Evolutionary conservation across 2,113 vertebrate genomes (phyloP).

Genomic region (Gambusia affinis): DNA sequence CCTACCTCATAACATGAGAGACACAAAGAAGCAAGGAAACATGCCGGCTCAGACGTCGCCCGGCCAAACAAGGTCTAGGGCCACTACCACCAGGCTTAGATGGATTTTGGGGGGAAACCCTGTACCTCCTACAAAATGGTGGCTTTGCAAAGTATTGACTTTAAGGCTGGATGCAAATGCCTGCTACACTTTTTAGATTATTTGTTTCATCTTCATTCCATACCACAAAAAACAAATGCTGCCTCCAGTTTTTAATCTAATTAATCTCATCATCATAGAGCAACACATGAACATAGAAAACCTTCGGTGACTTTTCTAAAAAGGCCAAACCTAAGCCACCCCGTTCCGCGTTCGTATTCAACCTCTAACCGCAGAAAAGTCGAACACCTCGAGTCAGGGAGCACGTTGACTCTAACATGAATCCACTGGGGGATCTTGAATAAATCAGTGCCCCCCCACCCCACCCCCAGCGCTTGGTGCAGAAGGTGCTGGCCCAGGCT

Average conservation of each 20-base stretch:
- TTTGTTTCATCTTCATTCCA: not conserved
- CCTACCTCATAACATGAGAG: too few relatives aligned
- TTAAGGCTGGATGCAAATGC: not conserved
- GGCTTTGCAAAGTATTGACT: not conserved
- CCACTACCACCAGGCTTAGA: too few relatives aligned
- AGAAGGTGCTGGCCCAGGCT: conserved; percentile 58
- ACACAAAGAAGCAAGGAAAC: too few relatives aligned
- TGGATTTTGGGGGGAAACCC: too few relatives aligned
- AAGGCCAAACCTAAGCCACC: not conserved
- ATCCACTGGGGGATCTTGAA: conserved; percentile 12
- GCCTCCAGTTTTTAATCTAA: not conserved
- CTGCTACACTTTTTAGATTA: not conserved
- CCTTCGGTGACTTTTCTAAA: not conserved
- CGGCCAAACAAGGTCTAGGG: too few relatives aligned
- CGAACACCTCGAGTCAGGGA: conserved; percentile 3
- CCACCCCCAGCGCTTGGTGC: conserved; percentile 34
- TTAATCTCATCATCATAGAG: not conserved
- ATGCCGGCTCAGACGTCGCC: too few relatives aligned
- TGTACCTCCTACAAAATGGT: not conserved
- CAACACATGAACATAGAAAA: not conserved
- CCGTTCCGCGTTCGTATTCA: not conserved
- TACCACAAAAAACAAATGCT: not conserved
- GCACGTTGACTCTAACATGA: conserved; percentile 3
- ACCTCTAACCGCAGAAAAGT: conserved; percentile 23
- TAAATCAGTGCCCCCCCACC: conserved; percentile 20